Base-by-base conservation (phyloP, 2,113 vertebrate genomes). In the Danionella cerebrum region DNA sequence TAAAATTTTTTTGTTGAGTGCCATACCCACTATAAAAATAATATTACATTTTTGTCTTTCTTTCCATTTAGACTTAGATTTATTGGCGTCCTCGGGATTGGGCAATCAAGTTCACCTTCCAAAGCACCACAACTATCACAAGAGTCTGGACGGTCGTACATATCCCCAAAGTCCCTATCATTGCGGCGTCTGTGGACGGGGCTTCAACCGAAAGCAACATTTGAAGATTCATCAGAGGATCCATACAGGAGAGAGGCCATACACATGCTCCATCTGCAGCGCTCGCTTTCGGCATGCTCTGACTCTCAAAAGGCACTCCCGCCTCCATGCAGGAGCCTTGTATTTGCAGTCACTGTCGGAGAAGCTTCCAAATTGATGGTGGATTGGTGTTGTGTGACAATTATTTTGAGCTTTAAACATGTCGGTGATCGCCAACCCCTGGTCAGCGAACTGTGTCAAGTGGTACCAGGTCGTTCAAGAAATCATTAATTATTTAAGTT, bases 211-310 rank as follows among this genome's bases (percentile, higher is more conserved):
- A 33, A 74, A 76, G 66, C 77, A 81, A 42, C 77, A 81, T 69
- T 71, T 81, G 12, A 81, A 81, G 71, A 81, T 79, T 42, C 79
- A 81, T 39, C 79, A 81, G 59, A 74, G 79, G 64, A 82, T 82
- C 31, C 80, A 82, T 71, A 82, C 80, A 1, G 80, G 80, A 11
- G 80, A 82, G 67, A 71, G 76, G 33, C 80, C 80, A 0, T 82
- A 82, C 6, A 71, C 63, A 6, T 82, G 80, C 57, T 69, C 67
- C 1, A 76, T 76, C 5, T 82, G 80, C 76, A 74, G 71, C 1
- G 74, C 77, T 2, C 76, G 78, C 11, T 80, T 82, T 50, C 71
- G 77, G 39, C 79, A 81, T 48, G 78, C 79, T 6, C 74, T 77
- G 77, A 77, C 79, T 2, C 73, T 81, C 5, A 81, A 62, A 12